Evolutionary conservation across 1,140 invertebrate species (phyloP), one percentile per base, ranked within the genome.

Genomic region (Brachionus plicatilis): DNA sequence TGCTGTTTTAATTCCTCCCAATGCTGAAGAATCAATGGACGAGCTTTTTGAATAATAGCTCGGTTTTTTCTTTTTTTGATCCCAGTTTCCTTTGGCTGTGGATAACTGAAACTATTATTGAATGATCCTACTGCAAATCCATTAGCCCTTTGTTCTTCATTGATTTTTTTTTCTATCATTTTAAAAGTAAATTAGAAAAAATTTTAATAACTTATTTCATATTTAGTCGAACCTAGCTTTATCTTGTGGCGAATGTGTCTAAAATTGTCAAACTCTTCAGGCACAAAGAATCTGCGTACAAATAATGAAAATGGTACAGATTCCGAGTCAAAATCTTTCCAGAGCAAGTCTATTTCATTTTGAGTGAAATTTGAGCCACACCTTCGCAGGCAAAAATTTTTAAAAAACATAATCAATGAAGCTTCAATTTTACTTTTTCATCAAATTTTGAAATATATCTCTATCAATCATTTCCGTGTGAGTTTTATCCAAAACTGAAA

Each of bases 311-410:
- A 82, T n/a, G 50, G 79, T 12, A 82, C 43, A 27, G 20, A 45
- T 43, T 60, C 65, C 14, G 79, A n/a, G 17, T 65, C 53, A 37
- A 82, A 82, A 27, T 82, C 79, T 60, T 68, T 82, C 79, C 79
- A 82, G 0, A 82, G 17, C 24, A 82, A 12, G 24, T 82, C 53
- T 27, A 82, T 47, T 82, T 82, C 33, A 24, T 82, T 56, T 27
- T 60, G 27, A 12, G n/a, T 65, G 41, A 82, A 68, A 29, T 82
- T 68, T 14, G 20, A 8, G 8, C 79, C 79, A 65, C 79, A 65
- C 41, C 41, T 50, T 65, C 1, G 17, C 8, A 65, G 2, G 9
- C 29, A 24, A 1, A 65, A 24, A 0, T 9, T 4, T n/a, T 65
- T 20, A 1, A 14, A 65, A 65, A 20, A 24, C 3, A 65, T n/a